A percentile compares a stretch with the other conserved stretches of the same genome.
These are phyloP conservation scores for Xerus rutilus DNA, from an alignment of 2,797 vertebrate species.

Conservation along the genomic window DNA sequence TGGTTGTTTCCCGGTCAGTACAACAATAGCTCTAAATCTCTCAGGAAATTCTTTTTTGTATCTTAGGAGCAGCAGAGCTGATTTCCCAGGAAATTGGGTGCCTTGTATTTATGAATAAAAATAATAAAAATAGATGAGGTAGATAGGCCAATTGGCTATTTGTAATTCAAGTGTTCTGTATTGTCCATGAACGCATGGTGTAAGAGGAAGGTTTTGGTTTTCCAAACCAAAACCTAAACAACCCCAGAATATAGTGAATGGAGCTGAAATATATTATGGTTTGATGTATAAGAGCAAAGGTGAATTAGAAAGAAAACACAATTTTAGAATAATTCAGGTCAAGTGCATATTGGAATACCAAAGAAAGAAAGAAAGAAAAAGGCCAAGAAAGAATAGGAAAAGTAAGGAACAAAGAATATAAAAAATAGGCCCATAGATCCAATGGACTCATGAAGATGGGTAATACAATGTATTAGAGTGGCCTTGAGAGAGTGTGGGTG, in stretches of 20 bases:
- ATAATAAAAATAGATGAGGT: slow-evolving; percentile 48
- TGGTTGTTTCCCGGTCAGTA: slow-evolving; percentile 66
- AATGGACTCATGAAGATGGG: neutral
- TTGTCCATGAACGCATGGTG: neutral
- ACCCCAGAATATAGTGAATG: neutral
- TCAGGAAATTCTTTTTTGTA: slow-evolving; percentile 54
- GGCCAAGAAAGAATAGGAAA: neutral
- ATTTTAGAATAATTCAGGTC: slow-evolving; percentile 43
- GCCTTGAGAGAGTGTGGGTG: too few species aligned
- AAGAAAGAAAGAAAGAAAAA: slow-evolving; percentile 38
- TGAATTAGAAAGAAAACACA: slow-evolving; percentile 47
- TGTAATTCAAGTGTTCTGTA: slow-evolving; percentile 29
- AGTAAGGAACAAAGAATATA: neutral
- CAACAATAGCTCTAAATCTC: slow-evolving; percentile 41
- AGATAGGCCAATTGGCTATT: slow-evolving; percentile 3
- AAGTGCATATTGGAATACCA: neutral
- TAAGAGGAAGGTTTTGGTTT: too few species aligned
- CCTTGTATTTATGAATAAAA: slow-evolving; percentile 34
- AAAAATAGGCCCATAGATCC: neutral
- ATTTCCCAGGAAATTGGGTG: slow-evolving; percentile 57
- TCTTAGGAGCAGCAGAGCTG: neutral
- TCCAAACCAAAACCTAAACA: too few species aligned
- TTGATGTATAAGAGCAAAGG: neutral
- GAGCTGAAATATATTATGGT: slow-evolving; percentile 7
- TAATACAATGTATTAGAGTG: neutral